A percentile compares a stretch with the other conserved stretches of the same genome.
Conservation (phyloP, 2,888 invertebrate genomes). For the Pandemis corylana region DNA sequence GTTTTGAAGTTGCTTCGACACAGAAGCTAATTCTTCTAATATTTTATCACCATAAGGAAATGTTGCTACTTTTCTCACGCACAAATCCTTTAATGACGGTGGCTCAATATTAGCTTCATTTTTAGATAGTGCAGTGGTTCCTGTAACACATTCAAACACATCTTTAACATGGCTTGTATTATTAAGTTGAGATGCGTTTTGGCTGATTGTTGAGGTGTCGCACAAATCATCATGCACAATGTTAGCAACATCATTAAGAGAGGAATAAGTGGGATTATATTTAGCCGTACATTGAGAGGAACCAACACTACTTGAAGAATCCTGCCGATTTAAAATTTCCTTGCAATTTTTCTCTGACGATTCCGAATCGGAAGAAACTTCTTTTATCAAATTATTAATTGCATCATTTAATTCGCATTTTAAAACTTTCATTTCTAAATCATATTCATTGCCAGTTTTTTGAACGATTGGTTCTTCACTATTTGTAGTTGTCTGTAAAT, state of each 20-base stretch:
- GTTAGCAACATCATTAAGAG: constrained; percentile 85
- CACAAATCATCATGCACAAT: constrained; percentile 77
- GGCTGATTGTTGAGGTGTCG: constrained; percentile 51
- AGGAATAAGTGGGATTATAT: constrained; percentile 86
- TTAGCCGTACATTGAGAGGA: constrained; percentile 90
- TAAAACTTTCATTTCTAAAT: constrained; percentile 75
- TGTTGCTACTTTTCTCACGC: constrained; percentile 86
- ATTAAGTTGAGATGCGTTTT: constrained; percentile 51
- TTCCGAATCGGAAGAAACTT: constrained; percentile 74
- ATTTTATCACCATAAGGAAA: constrained; percentile 89
- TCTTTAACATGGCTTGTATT: constrained; percentile 72
- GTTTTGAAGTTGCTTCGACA: constrained; percentile 83
- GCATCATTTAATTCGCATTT: constrained; percentile 80
- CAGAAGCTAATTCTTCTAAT: constrained; percentile 87
- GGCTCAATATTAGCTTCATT: constrained; percentile 60
- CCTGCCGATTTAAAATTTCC: constrained; percentile 77
- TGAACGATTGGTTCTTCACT: constrained; percentile 36
- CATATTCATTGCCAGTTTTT: constrained; percentile 54
- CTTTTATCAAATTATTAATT: constrained; percentile 77
- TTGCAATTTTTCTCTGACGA: constrained; percentile 58
- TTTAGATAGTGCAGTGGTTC: constrained; percentile 53
- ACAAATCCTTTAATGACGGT: constrained; percentile 86
- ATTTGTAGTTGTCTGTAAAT: constrained; percentile 12
- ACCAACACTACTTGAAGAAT: constrained; percentile 86
- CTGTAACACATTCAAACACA: constrained; percentile 75